Base-by-base conservation (phyloP, 1,140 invertebrate genomes). In the Steinernema feltiae region DNA sequence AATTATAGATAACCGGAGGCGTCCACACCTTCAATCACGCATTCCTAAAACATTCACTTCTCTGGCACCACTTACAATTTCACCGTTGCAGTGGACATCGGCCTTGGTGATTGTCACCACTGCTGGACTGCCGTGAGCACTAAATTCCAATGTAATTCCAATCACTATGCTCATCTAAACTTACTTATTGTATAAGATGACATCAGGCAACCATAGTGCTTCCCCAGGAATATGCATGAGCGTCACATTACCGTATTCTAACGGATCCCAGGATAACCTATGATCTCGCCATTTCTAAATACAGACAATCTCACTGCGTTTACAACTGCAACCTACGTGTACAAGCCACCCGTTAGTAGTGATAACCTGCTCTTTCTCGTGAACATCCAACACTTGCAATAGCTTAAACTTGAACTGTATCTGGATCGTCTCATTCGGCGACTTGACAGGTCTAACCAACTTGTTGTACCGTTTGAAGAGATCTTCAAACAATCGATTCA, bases 101-200 rank as follows among this genome's bases (percentile, higher is more conserved):
- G 24, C 15, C 24, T 63, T 63, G 15, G 24, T 63, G 12, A 17
- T 3, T 7, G 15, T 63, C 3, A 76, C 72, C 7, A 83, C 79
- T 31, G 79, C 75, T 15, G 83, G 83, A 71, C 75, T 82, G 18
- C 83, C 84, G 73, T 84, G 78, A 0, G 83, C 83, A 76, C 75
- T 84, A 29, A 32, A 78, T 77, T 74, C 24, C 72, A 72, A 30
- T 1, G 21, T 48, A 30, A 79, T 41, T 30, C 24, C 18, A 12
- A 30, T 80, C 73, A 2, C 1, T 30, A 73, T 1, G 17, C 3
- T 41, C 7, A 18, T 24, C 0, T 27, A 21, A 82, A 90, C 92
- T 92, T 89, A 94, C 93, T 95, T 95, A 89, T 95, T 95, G 87
- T 95, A 96, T 41, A 96, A 90, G 1, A 95, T 93, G 87, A 96